A percentile compares a stretch with the other conserved stretches of the same genome.
Evolutionary conservation across 2,113 vertebrate genomes (phyloP).

Genomic region (Otocyon megalotis): DNA sequence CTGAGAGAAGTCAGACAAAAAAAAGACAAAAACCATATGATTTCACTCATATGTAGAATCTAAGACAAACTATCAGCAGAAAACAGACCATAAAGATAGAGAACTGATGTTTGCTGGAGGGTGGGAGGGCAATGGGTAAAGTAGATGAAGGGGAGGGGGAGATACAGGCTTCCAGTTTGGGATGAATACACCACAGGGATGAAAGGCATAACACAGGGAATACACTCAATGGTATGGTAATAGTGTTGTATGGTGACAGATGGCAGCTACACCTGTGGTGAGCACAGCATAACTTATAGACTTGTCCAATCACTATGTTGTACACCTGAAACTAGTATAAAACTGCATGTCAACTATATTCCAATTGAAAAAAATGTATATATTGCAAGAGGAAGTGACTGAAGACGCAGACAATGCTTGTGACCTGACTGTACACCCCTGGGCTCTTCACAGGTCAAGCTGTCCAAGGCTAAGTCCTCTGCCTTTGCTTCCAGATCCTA

Average conservation of each 20-base stretch:
- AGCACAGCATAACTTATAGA: not conserved
- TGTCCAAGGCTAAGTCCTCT: not conserved
- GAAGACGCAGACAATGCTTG: slow-evolving; percentile 29
- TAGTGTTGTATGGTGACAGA: not conserved
- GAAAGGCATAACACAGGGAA: not conserved
- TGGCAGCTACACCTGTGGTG: not conserved
- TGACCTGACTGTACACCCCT: not conserved
- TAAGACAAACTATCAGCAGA: not conserved
- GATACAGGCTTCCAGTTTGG: not conserved
- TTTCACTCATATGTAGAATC: not conserved
- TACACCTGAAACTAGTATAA: not conserved
- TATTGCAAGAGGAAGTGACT: not conserved
- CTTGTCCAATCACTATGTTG: not conserved
- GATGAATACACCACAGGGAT: not conserved
- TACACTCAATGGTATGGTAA: not conserved
- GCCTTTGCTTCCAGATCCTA: not conserved
- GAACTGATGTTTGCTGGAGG: not conserved
- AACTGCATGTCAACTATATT: not conserved
- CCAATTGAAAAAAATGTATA: not conserved
- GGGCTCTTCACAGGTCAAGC: not conserved
- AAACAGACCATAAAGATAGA: not conserved
- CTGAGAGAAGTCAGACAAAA: not conserved
- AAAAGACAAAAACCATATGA: not conserved
- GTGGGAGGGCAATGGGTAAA: not conserved
- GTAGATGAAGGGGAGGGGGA: not conserved